These are phyloP conservation scores for Aphyosemion australe DNA, from an alignment of 2,113 vertebrate genomes.

Conservation along the genomic window DNA sequence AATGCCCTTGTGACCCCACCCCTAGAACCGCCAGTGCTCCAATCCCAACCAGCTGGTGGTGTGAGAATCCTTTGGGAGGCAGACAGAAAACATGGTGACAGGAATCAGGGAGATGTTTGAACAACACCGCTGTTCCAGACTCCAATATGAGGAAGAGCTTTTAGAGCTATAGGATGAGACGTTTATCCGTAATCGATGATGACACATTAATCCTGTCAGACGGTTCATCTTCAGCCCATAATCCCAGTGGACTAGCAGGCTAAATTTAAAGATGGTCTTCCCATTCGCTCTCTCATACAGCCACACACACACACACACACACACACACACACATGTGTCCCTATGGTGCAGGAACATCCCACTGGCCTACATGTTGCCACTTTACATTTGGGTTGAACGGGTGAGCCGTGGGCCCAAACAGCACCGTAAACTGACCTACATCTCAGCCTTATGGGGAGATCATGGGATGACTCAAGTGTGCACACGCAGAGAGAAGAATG, in stretches of 20 bases:
- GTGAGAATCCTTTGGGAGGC: no score
- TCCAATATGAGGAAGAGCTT: neutral
- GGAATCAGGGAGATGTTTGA: no score
- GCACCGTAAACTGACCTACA: conserved; percentile 49
- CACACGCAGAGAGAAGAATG: conserved; percentile 19
- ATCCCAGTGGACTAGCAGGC: conserved; percentile 3
- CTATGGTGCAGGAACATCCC: conserved; percentile 8
- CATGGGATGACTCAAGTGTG: conserved; percentile 30
- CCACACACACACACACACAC: conserved; percentile 13
- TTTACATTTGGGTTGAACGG: conserved; percentile 29
- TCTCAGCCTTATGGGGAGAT: conserved; percentile 31
- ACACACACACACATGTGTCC: conserved; percentile 2
- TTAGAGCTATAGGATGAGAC: neutral
- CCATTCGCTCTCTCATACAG: conserved; percentile 9
- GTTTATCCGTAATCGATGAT: conserved; percentile 2
- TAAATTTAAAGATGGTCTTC: conserved; percentile 44
- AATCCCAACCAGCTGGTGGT: no score
- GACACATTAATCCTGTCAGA: conserved; percentile 8
- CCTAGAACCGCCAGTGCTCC: no score
- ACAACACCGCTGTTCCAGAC: no score
- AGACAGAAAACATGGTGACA: no score
- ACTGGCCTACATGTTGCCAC: conserved; percentile 23
- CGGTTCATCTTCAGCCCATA: conserved; percentile 10
- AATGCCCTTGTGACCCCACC: no score
- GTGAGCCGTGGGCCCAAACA: conserved; percentile 16